A percentile compares a stretch with the other conserved stretches of the same genome.
phyloP scores from a whole-genome alignment of 1,140 invertebrate genomes.

The Ceratosolen solmsi region DNA sequence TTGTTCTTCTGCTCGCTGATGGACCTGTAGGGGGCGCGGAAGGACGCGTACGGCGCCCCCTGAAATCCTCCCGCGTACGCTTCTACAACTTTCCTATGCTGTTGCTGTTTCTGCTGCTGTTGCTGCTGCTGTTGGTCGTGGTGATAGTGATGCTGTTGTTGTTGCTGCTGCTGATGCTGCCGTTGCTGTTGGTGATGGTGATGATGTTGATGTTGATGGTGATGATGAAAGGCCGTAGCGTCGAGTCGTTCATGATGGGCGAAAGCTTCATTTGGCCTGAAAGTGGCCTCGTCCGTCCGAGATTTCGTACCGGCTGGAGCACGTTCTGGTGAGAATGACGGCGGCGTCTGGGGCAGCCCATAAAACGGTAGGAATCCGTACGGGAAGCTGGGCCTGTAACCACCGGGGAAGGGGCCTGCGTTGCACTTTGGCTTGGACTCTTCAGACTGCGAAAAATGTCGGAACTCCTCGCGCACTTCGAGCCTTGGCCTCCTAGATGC shows the following conservation, averaged over 20 bases:
- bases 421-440: slow-evolving; percentile 27
- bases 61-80: background rate
- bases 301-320: slow-evolving; percentile 25
- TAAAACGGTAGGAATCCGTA: slow-evolving; percentile 56
- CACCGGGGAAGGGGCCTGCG: background rate
- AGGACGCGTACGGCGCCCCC: background rate
- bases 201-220: background rate
- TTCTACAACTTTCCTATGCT: background rate
- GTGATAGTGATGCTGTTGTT: slow-evolving; percentile 22
- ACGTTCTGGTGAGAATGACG: slow-evolving; percentile 44
- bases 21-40: background rate
- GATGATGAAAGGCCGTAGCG: slow-evolving; percentile 36
- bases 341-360: slow-evolving; percentile 38
- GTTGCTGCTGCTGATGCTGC: background rate
- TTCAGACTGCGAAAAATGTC: slow-evolving; percentile 30
- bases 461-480: slow-evolving; percentile 46
- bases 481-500: slow-evolving; percentile 28
- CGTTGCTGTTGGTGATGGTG: background rate
- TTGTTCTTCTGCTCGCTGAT: slow-evolving; percentile 51
- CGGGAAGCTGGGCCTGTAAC: slow-evolving; percentile 48
- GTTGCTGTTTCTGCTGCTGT: slow-evolving; percentile 42
- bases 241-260: background rate
- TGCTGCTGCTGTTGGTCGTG: background rate
- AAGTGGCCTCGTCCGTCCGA: slow-evolving; percentile 13
- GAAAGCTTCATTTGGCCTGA: background rate